Base-by-base conservation (phyloP, 2,888 invertebrate genomes). In the Erebia ligea region DNA sequence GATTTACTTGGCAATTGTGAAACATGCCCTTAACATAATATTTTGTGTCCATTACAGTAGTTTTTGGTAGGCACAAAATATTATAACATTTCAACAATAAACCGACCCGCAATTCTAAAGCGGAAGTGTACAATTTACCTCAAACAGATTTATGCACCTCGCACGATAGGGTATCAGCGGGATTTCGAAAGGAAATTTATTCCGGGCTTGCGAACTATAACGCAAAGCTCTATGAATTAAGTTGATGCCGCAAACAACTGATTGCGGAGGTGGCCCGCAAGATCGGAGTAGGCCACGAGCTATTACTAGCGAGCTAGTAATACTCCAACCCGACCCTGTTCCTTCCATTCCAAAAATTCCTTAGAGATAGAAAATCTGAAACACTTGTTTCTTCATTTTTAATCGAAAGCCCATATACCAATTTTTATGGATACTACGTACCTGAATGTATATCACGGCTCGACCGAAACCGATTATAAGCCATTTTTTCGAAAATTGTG, bases 221-320 rank as follows among this genome's bases (percentile, higher is more conserved):
- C 87, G 87, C 86, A 86, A 87, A 86, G 85, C 86, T 81, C 78
- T 80, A 82, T 78, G 85, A 86, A 86, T 88, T 87, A 86, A 86
- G 86, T 80, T 83, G 83, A 81, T 80, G 78, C 82, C 77, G 78
- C 84, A 82, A 78, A 89, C 84, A 90, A 84, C 89, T 89, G 88
- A 91, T 90, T 88, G 88, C 80, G 77, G 80, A 81, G 83, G 85
- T 84, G 79, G 72, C 78, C 78, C 78, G 79, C 81, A 76, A 84
- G 86, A 86, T 84, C 82, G 83, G 19, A 2, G 21, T 48, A 62
- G 21, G 19, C 62, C 15, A 9, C 15, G 45, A 48, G 62, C 1
- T 62, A 9, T 5, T 34, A 34, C 0, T 45, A 2, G 11, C 45
- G 11, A 1, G 11, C 3, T 25, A 3, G 25, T 25, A 25, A 3